Base-by-base conservation (phyloP, 2,888 invertebrate genomes). In the Schizotus pectinicornis region DNA sequence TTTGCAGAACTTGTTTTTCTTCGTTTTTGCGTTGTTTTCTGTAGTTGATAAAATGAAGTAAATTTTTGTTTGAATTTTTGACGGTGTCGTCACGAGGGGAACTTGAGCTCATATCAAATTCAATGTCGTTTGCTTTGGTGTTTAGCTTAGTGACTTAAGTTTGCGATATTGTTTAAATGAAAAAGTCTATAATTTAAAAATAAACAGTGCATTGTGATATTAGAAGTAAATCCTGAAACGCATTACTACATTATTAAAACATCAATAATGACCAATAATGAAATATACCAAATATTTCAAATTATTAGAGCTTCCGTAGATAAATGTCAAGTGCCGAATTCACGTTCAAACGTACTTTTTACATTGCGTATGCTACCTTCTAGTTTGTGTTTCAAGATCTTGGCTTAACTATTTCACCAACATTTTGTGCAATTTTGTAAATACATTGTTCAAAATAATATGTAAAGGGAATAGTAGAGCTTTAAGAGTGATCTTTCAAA, bases 311-410 rank as follows among this genome's bases (percentile, higher is more conserved):
- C 66, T 66, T 66, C 66, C 66, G 59, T 66, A 64, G 66, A 50
- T 66, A 61, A 61, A 62, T 64, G 64, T 66, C 57, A 66, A 66
- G 66, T 66, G 66, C 66, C 66, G 56, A 65, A 47, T 52, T 37
- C 41, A 51, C 42, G 34, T 36, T 45, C 47, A 54, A 54, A 42
- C 42, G 38, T 13, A 13, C 42, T 35, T 9, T 32, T 53, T 22
- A 22, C 22, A 22, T 22, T 22, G 22, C 5, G 22, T 22, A 3
- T 22, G 22, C 32, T 31, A 31, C 30, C 32, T 36, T 47, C 34
- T 7, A 13, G 30, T 38, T 49, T 30, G 37, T 30, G 34, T 43
- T 22, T 5, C 22, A 22, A 22, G 22, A 22, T 22, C 2, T 22
- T 22, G 22, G 22, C 22, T 22, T 22, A 2, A 22, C 22, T 22